Evolutionary conservation across 2,113 vertebrate species (phyloP).

Genomic region (Chloebia gouldiae): DNA sequence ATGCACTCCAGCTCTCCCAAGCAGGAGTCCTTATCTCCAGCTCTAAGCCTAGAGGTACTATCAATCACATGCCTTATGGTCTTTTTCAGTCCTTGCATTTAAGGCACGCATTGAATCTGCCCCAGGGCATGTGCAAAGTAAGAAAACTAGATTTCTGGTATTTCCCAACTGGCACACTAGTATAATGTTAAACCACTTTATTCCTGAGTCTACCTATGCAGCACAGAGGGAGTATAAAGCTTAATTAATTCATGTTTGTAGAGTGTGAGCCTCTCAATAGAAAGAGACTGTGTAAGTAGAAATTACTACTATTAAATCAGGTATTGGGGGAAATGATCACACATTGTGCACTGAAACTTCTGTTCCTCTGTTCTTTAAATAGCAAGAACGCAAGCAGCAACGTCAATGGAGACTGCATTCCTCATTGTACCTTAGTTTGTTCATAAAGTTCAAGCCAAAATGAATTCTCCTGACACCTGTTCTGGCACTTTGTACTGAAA

Average conservation of each 20-base stretch:
- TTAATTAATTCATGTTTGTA: constrained; percentile 50
- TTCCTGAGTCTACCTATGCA: not conserved
- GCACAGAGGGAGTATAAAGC: constrained; percentile 16
- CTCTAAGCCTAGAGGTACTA: not conserved
- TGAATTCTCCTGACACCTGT: not conserved
- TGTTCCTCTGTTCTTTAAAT: not conserved
- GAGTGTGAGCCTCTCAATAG: not conserved
- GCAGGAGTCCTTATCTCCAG: not conserved
- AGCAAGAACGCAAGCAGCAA: not conserved
- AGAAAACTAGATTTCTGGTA: not conserved
- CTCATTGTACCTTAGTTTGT: not conserved
- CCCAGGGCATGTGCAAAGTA: not conserved
- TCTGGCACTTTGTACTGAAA: not conserved
- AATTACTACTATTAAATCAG: constrained; percentile 10
- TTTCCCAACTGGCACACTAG: not conserved
- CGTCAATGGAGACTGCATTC: not conserved
- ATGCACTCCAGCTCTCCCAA: not conserved
- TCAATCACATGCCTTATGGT: not conserved
- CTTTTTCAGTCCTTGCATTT: not conserved
- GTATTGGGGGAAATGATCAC: not conserved
- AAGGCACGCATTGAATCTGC: not conserved
- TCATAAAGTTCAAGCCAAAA: not conserved
- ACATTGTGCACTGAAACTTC: not conserved
- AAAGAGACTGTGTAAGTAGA: not conserved
- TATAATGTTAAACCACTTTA: not conserved